phyloP scores from a whole-genome alignment of 2,888 invertebrate genomes.

The Gnatocerus cornutus region DNA sequence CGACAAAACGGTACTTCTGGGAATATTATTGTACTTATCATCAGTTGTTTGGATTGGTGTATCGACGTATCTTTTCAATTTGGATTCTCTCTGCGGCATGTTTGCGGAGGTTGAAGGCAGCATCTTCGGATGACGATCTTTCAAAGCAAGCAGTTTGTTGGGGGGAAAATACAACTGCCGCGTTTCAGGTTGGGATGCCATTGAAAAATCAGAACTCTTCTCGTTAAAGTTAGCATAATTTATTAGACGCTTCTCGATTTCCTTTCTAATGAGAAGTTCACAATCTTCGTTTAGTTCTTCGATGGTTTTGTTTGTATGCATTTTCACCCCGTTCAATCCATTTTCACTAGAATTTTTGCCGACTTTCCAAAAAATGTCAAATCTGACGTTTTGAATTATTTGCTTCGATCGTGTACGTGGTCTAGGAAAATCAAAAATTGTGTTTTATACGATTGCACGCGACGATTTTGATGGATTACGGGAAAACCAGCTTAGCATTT shows the following conservation, averaged over 20 bases:
- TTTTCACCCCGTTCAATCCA: slow-evolving; percentile 8
- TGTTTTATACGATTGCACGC: neutral
- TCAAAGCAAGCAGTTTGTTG: neutral
- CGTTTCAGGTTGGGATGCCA: slow-evolving; percentile 2
- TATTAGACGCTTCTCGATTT: slow-evolving; percentile 15
- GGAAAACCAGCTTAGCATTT: slow-evolving; percentile 4
- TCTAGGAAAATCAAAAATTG: neutral
- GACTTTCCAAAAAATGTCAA: slow-evolving; percentile 25
- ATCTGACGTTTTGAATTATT: slow-evolving; percentile 12
- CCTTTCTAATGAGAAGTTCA: slow-evolving; percentile 30
- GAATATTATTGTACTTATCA: slow-evolving; percentile 15
- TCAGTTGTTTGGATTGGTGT: slow-evolving; percentile 26
- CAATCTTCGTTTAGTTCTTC: slow-evolving; percentile 38
- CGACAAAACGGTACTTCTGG: slow-evolving; percentile 35
- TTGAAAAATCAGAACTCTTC: neutral
- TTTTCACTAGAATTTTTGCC: slow-evolving; percentile 33
- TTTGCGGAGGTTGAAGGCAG: slow-evolving; percentile 8
- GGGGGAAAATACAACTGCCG: slow-evolving; percentile 11
- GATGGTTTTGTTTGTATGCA: slow-evolving; percentile 21
- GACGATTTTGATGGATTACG: slow-evolving; percentile 2
- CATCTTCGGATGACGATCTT: slow-evolving; percentile 10
- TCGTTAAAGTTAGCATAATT: slow-evolving; percentile 14
- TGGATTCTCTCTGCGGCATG: neutral
- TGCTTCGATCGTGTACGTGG: neutral
- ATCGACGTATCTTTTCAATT: slow-evolving; percentile 13